Conservation (phyloP, 2,113 vertebrate species). For the Plecotus auritus region DNA sequence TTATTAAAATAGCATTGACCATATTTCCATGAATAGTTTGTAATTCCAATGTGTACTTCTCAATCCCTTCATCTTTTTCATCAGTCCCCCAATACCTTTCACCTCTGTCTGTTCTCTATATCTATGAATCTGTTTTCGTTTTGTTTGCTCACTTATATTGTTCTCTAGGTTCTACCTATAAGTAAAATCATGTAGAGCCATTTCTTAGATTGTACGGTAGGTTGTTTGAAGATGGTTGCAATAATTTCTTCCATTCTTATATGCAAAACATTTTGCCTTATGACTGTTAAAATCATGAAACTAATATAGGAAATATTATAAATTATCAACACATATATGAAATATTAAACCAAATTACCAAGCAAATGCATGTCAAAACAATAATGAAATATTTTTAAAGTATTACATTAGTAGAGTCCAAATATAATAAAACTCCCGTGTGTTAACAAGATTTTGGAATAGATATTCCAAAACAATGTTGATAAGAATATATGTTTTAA, state of each 20-base stretch:
- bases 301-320: neutral
- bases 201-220: neutral
- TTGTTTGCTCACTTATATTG: neutral
- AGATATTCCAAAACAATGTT: neutral
- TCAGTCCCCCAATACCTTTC: neutral
- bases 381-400: neutral
- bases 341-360: neutral
- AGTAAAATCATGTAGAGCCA: neutral
- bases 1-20: neutral
- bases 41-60: neutral
- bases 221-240: neutral
- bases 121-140: neutral
- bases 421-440: neutral
- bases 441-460: neutral
- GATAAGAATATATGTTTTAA: neutral
- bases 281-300: neutral
- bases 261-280: neutral
- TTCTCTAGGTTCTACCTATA: neutral
- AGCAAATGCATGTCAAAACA: neutral
- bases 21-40: neutral
- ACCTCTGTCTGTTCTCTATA: neutral
- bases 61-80: neutral
- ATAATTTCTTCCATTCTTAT: neutral
- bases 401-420: neutral
- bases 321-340: neutral